Conservation (phyloP, 2,113 vertebrate species). For the Osmerus mordax region DNA sequence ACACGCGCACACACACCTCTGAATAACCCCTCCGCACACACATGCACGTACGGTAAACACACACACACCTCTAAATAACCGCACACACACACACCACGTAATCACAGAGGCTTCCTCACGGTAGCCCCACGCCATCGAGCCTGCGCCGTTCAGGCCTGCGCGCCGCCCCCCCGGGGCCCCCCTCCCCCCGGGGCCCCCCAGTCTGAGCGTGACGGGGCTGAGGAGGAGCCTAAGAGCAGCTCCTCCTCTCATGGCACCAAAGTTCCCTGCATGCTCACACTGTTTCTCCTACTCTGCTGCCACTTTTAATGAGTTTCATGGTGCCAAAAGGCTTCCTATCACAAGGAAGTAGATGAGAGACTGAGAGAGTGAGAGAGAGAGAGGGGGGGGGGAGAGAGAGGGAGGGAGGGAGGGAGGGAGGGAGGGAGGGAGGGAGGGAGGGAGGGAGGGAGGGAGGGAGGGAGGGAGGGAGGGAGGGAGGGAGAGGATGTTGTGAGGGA, state of each 20-base stretch:
- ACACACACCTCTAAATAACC: too few species aligned
- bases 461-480: background rate
- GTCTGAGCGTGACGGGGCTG: too few species aligned
- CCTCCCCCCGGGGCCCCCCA: too few species aligned
- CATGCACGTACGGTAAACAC: too few species aligned
- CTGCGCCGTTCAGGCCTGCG: too few species aligned
- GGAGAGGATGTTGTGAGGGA: constrained; percentile 9
- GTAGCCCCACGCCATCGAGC: too few species aligned
- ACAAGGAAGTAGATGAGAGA: background rate
- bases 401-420: background rate
- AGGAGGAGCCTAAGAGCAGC: too few species aligned
- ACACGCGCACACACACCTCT: too few species aligned
- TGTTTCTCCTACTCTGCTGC: background rate
- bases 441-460: background rate
- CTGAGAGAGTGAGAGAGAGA: background rate
- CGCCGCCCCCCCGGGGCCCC: too few species aligned
- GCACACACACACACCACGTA: too few species aligned
- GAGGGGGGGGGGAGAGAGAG: background rate
- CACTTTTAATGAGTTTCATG: constrained; percentile 39
- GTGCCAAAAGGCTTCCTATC: constrained; percentile 12
- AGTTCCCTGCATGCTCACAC: constrained; percentile 10
- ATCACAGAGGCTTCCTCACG: too few species aligned
- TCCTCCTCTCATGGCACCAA: background rate
- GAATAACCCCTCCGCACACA: too few species aligned
- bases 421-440: background rate